Evolutionary conservation across 2,113 vertebrate species (phyloP).

Genomic region (Tachysurus vachellii): DNA sequence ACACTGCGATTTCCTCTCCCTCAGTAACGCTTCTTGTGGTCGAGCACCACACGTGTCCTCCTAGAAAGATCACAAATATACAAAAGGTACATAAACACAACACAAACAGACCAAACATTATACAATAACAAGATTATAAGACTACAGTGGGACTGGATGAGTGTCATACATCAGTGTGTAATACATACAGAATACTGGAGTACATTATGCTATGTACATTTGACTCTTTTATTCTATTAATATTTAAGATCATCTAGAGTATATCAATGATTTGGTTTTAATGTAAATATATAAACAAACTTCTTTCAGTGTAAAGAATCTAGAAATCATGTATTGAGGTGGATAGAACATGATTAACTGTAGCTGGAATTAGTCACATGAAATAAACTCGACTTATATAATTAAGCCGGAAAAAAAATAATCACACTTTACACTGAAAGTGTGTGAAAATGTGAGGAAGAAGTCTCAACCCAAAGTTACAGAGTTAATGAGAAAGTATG

Average conservation of each 20-base stretch:
- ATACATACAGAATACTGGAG: neutral
- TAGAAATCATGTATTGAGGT: neutral
- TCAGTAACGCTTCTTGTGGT: conserved; percentile 80
- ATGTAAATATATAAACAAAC: too few relatives aligned
- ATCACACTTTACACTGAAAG: neutral
- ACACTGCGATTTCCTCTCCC: conserved; percentile 83
- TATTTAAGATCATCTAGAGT: neutral
- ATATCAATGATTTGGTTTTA: neutral
- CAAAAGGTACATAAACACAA: neutral
- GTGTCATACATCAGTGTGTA: neutral
- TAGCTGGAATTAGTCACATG: neutral
- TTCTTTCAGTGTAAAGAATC: too few relatives aligned
- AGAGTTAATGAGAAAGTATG: neutral
- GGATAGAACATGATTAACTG: neutral
- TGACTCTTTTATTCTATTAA: neutral
- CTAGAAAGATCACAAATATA: conserved; percentile 56
- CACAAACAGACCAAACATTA: neutral
- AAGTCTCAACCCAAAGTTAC: neutral
- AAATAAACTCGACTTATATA: neutral
- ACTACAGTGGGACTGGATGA: neutral
- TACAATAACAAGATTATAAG: neutral
- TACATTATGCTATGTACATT: neutral
- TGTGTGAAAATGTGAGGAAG: neutral
- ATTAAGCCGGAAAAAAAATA: neutral
- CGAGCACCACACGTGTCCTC: conserved; percentile 88